These are phyloP conservation scores for Parnassius smintheus DNA, from an alignment of 2,888 invertebrate genomes.

Conservation along the genomic window DNA sequence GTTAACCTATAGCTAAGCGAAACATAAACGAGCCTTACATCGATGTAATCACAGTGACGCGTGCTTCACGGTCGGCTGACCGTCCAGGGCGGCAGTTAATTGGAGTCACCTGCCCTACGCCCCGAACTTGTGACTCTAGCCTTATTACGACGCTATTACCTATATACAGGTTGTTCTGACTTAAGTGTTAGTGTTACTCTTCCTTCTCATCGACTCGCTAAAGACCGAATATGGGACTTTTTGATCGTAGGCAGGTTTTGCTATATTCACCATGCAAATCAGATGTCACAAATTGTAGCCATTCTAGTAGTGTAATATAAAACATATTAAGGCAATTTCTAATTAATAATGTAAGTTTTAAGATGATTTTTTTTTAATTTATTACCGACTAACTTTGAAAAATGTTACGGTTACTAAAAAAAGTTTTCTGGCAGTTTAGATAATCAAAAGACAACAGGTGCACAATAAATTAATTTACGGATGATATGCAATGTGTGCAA, in stretches of 20 bases:
- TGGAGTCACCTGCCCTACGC: conserved; percentile 77
- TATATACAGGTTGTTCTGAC: conserved; percentile 46
- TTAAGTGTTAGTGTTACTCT: conserved; percentile 8
- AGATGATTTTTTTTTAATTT: no score
- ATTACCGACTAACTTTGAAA: no score
- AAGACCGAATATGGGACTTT: no score
- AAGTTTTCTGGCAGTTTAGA: conserved; percentile 4
- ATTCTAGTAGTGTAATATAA: no score
- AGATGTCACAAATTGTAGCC: no score
- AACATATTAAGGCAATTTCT: no score
- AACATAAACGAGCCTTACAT: conserved; percentile 22
- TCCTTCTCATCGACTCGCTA: no score
- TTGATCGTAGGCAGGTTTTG: no score
- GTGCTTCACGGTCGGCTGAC: conserved; percentile 58
- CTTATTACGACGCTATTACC: conserved; percentile 34
- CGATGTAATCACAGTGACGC: conserved; percentile 65
- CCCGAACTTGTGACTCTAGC: conserved; percentile 53
- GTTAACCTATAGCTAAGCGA: background rate
- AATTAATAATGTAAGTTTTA: no score
- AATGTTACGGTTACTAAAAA: conserved; percentile 26
- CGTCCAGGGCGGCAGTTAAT: conserved; percentile 59
- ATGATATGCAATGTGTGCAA: conserved; percentile 24
- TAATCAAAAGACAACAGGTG: conserved; percentile 19
- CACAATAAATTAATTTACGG: conserved; percentile 17
- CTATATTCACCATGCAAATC: no score